Conservation (phyloP, 1,140 invertebrate species). For the Neocloeon triangulifer region DNA sequence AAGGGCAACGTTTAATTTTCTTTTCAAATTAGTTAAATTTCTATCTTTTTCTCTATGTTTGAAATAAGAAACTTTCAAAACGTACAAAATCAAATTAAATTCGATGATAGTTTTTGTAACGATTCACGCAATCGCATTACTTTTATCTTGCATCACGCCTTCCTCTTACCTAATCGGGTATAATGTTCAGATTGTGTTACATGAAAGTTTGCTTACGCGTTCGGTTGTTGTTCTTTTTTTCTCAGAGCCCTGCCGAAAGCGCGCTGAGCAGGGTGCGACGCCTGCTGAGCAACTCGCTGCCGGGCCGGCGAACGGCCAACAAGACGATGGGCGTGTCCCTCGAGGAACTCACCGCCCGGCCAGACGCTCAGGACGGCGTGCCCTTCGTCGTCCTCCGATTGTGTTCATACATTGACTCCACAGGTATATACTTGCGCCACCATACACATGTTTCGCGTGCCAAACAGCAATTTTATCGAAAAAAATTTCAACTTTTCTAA, state of each 20-base stretch:
- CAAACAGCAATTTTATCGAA: too few relatives aligned
- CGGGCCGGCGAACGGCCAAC: slow-evolving; percentile 7
- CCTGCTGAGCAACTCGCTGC: slow-evolving; percentile 17
- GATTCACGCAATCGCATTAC: too few relatives aligned
- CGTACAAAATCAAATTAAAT: too few relatives aligned
- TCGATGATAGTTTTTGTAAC: too few relatives aligned
- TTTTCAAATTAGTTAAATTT: too few relatives aligned
- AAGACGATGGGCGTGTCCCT: slow-evolving; percentile 17
- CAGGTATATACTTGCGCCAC: slow-evolving; percentile 12
- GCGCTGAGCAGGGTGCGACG: slow-evolving; percentile 20
- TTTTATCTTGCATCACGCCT: neutral
- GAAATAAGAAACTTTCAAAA: too few relatives aligned
- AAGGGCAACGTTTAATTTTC: too few relatives aligned
- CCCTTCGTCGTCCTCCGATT: slow-evolving; percentile 21
- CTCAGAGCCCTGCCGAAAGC: slow-evolving; percentile 13
- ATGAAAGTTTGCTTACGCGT: slow-evolving; percentile 16
- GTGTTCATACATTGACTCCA: slow-evolving; percentile 19
- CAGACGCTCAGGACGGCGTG: slow-evolving; percentile 16
- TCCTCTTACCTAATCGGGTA: too few relatives aligned
- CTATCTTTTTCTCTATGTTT: too few relatives aligned
- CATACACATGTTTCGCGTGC: too few relatives aligned
- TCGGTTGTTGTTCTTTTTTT: slow-evolving; percentile 14
- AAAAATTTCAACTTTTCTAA: too few relatives aligned
- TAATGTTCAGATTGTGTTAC: slow-evolving; percentile 9
- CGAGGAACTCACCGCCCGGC: slow-evolving; percentile 13